Conservation (phyloP, 2,797 vertebrate species). For the Molossus alvarezi region DNA sequence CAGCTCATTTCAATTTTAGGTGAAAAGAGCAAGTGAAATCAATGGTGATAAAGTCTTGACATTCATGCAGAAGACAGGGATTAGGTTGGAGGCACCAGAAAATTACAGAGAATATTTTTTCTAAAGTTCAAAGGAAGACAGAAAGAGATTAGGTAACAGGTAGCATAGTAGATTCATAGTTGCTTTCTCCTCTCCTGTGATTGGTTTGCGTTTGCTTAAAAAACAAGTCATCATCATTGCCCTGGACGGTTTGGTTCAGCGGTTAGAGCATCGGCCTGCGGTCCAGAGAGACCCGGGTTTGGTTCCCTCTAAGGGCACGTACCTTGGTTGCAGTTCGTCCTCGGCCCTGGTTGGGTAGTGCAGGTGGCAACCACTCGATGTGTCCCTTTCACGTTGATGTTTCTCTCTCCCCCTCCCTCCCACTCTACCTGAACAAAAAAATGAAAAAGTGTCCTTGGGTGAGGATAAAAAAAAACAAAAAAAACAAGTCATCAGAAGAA, state of each 20-base stretch:
- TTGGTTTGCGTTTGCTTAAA: background rate
- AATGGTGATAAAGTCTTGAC: background rate
- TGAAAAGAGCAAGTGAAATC: background rate
- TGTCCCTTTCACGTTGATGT: too few relatives aligned
- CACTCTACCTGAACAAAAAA: too few relatives aligned
- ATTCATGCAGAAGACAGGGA: background rate
- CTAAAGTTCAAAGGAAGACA: background rate
- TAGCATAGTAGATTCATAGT: fast-evolving
- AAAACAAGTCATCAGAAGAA: background rate
- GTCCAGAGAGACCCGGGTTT: too few relatives aligned
- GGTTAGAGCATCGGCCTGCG: too few relatives aligned
- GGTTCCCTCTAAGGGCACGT: too few relatives aligned
- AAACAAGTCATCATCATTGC: background rate
- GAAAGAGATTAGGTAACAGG: background rate
- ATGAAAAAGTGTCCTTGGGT: too few relatives aligned
- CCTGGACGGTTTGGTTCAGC: too few relatives aligned
- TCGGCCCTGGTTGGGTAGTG: too few relatives aligned
- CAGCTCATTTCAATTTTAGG: background rate
- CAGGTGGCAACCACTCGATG: too few relatives aligned
- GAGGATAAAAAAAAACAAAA: too few relatives aligned
- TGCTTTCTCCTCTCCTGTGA: background rate
- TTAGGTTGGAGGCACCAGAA: background rate
- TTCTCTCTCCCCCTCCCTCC: too few relatives aligned
- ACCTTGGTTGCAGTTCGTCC: too few relatives aligned
- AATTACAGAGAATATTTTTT: background rate